Percentiles rank a stretch among this genome's conserved stretches.
Conservation (phyloP, 2,888 invertebrate genomes). For the Physocephala rufipes region DNA sequence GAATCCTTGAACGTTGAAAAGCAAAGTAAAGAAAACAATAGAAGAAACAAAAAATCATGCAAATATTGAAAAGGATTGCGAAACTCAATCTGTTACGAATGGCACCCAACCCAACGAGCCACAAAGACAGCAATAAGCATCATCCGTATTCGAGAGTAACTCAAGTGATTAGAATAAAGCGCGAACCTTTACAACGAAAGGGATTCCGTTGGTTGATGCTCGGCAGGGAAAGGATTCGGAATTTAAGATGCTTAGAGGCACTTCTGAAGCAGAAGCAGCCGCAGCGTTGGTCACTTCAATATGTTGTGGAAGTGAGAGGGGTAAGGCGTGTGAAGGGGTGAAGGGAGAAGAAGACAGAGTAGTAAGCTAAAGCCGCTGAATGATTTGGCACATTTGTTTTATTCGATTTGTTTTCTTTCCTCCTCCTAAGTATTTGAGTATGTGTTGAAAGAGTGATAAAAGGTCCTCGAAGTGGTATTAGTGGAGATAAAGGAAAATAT, state of each 20-base stretch:
- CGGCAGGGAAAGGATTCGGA: neutral
- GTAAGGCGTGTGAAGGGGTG: too few species aligned
- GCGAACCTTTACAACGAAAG: neutral
- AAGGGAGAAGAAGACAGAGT: too few species aligned
- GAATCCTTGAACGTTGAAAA: neutral
- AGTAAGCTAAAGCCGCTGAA: neutral
- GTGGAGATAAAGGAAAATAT: too few species aligned
- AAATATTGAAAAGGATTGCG: slow-evolving; percentile 35
- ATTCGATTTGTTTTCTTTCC: too few species aligned
- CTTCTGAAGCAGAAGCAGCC: too few species aligned
- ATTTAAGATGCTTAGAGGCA: neutral
- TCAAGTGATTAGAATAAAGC: neutral
- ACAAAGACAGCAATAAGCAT: too few species aligned
- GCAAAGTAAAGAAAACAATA: slow-evolving; percentile 11
- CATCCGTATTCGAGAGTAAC: neutral
- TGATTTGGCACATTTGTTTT: neutral
- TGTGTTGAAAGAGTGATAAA: too few species aligned
- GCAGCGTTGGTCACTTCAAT: too few species aligned
- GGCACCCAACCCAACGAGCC: slow-evolving; percentile 8
- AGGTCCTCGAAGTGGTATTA: too few species aligned
- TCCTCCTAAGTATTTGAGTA: too few species aligned
- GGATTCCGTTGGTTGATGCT: neutral
- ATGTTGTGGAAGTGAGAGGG: too few species aligned
- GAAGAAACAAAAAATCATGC: slow-evolving; percentile 26
- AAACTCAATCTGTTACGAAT: slow-evolving; percentile 29